Percentiles rank a stretch among this genome's conserved stretches.
Evolutionary conservation across 2,888 invertebrate genomes (phyloP).

Genomic region (Clivina fossor): DNA sequence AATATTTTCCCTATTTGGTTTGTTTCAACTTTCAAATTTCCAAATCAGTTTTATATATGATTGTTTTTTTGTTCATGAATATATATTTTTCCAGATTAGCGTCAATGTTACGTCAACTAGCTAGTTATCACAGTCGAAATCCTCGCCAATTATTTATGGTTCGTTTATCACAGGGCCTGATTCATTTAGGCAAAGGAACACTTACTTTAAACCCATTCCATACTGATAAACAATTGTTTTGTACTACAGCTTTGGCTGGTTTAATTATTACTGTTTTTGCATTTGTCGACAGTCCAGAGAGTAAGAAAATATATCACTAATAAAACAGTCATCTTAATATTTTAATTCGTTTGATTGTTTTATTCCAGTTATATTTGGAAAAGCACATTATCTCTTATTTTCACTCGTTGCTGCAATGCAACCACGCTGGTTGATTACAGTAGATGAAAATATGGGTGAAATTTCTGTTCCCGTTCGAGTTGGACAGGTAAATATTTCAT

Average conservation of each 20-base stretch:
- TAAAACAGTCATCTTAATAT: not conserved
- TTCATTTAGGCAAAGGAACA: constrained; percentile 98
- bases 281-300: constrained; percentile 89
- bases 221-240: constrained; percentile 90
- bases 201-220: constrained; percentile 94
- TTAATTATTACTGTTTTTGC: constrained; percentile 85
- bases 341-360: not conserved
- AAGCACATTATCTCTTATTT: constrained; percentile 93
- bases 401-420: constrained; percentile 95
- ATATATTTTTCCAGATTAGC: constrained; percentile 68
- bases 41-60: constrained; percentile 46
- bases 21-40: constrained; percentile 42
- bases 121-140: constrained; percentile 96
- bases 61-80: constrained; percentile 3
- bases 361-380: constrained; percentile 67
- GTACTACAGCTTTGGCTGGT: constrained; percentile 92
- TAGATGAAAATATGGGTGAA: constrained; percentile 90
- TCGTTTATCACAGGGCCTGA: constrained; percentile 91
- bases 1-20: not conserved
- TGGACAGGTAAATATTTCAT: constrained; percentile 66
- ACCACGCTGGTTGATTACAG: constrained; percentile 95
- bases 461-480: constrained; percentile 89
- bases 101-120: constrained; percentile 95
- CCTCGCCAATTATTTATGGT: constrained; percentile 97
- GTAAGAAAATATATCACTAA: constrained; percentile 55